These are phyloP conservation scores for Blera fallax DNA, from an alignment of 2,888 invertebrate genomes.

Conservation along the genomic window DNA sequence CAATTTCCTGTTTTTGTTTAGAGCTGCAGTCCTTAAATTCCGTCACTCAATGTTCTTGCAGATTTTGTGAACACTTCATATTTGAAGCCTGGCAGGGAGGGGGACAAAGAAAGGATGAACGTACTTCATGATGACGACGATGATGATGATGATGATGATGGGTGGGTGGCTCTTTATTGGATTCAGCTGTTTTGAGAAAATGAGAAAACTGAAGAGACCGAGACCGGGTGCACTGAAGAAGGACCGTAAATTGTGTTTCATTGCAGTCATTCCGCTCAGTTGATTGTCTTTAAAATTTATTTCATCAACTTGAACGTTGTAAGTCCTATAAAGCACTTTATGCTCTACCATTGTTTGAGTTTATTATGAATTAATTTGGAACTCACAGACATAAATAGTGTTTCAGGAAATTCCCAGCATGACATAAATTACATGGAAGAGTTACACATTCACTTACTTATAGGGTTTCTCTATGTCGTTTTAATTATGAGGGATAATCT, in stretches of 20 bases:
- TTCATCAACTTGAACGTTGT: slow-evolving; percentile 56
- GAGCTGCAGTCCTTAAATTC: slow-evolving; percentile 56
- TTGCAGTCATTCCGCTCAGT: slow-evolving; percentile 55
- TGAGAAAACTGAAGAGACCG: slow-evolving; percentile 1
- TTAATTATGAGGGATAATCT: background rate
- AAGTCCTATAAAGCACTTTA: slow-evolving; percentile 37
- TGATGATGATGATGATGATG: slow-evolving; percentile 19
- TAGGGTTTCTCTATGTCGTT: slow-evolving; percentile 1
- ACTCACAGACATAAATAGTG: slow-evolving; percentile 17
- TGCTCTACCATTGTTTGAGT: slow-evolving; percentile 36
- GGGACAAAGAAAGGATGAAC: no score
- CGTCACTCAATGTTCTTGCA: slow-evolving; percentile 60
- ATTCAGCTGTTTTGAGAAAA: slow-evolving; percentile 41
- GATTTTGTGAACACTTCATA: slow-evolving; percentile 23
- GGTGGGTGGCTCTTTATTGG: slow-evolving; percentile 41
- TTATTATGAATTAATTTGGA: slow-evolving; percentile 61
- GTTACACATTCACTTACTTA: slow-evolving; percentile 1
- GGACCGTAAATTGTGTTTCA: slow-evolving; percentile 57
- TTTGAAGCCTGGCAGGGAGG: slow-evolving; percentile 7
- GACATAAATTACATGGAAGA: slow-evolving; percentile 8
- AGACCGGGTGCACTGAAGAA: background rate
- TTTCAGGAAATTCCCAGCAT: slow-evolving; percentile 1
- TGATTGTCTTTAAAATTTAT: slow-evolving; percentile 67
- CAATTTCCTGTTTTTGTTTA: slow-evolving; percentile 70
- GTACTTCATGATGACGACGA: slow-evolving; percentile 30